A percentile compares a stretch with the other conserved stretches of the same genome.
phyloP scores from a whole-genome alignment of 2,113 vertebrate species.

The Seriola aureovittata region DNA sequence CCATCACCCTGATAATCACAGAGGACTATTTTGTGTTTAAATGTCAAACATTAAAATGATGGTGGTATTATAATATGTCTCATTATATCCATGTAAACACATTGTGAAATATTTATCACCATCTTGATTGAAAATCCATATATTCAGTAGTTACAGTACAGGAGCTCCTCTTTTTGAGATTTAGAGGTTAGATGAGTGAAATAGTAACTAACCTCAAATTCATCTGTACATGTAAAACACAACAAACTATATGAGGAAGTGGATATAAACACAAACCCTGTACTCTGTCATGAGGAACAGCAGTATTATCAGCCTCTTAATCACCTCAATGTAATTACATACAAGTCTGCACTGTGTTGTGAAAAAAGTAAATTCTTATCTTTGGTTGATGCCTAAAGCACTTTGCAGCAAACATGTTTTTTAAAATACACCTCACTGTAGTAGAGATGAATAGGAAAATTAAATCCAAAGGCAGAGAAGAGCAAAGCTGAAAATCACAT shows the following conservation, averaged over 20 bases:
- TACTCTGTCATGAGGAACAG: constrained; percentile 2
- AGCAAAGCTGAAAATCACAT: neutral
- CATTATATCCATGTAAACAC: neutral
- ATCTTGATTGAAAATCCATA: neutral
- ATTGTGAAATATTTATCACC: constrained; percentile 1
- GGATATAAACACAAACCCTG: neutral
- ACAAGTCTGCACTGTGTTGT: neutral
- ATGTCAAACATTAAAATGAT: constrained; percentile 1
- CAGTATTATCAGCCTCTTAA: neutral
- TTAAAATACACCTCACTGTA: constrained; percentile 12
- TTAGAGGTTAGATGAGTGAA: neutral
- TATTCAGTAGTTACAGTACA: neutral
- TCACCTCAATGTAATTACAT: neutral
- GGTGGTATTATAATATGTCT: neutral
- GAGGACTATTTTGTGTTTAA: neutral
- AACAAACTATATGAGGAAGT: neutral
- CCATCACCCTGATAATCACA: constrained; percentile 11
- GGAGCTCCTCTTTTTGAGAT: neutral
- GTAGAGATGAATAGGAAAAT: constrained; percentile 1
- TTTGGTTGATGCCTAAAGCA: neutral
- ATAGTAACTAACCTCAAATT: neutral
- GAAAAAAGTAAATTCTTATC: neutral
- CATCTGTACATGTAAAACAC: neutral
- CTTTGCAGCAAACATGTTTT: neutral
- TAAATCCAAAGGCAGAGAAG: constrained; percentile 16